Conservation (phyloP, 2,797 vertebrate species). For the Setipinna tenuifilis region DNA sequence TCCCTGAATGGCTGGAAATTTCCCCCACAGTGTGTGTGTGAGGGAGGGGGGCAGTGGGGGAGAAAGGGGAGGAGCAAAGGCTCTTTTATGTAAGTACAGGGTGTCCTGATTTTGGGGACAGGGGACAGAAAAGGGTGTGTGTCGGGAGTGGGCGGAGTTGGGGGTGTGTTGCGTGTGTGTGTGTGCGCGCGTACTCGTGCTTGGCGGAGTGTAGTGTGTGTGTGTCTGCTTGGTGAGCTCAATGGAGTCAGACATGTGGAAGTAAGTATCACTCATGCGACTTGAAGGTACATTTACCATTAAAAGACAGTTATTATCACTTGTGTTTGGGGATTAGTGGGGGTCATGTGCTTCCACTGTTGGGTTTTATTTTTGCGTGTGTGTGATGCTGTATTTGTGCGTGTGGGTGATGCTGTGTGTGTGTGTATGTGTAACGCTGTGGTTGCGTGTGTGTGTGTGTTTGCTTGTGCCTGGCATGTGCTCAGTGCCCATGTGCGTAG, state of each 20-base stretch:
- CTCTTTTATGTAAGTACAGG: background rate
- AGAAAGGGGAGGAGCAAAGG: background rate
- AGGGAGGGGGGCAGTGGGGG: background rate
- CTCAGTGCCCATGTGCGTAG: slow-evolving; percentile 10
- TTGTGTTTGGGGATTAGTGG: too few species aligned
- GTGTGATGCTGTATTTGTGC: too few species aligned
- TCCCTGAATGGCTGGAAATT: background rate
- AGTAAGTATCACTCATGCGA: too few species aligned
- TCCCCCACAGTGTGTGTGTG: background rate
- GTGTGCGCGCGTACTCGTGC: too few species aligned
- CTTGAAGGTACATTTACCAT: too few species aligned
- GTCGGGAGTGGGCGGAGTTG: background rate
- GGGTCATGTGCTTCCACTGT: too few species aligned
- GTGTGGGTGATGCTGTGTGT: background rate
- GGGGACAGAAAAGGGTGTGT: background rate
- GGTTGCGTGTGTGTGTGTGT: background rate
- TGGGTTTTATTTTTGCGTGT: too few species aligned
- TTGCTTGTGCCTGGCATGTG: background rate
- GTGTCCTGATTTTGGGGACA: background rate
- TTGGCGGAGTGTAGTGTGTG: too few species aligned
- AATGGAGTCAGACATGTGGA: too few species aligned
- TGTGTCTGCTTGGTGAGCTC: too few species aligned
- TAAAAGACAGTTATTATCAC: too few species aligned
- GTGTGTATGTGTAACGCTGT: background rate
- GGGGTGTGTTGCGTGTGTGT: background rate